A percentile compares a stretch with the other conserved stretches of the same genome.
Conservation (phyloP, 2,888 invertebrate species). For the Drosophila ezoana region DNA sequence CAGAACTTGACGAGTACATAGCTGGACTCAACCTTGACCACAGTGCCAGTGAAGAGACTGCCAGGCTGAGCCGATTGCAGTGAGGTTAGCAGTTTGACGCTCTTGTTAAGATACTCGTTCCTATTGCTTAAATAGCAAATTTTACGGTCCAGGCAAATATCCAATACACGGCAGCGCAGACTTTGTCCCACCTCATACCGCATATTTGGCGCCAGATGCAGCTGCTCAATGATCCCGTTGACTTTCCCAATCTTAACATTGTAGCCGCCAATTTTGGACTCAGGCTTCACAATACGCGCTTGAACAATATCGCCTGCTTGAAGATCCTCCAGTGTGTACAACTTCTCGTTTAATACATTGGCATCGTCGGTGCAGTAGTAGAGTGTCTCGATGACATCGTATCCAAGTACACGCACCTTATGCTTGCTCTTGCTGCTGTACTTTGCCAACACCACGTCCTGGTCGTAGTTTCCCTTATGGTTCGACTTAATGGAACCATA, state of each 20-base stretch:
- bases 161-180: conserved; percentile 87
- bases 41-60: conserved; percentile 81
- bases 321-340: conserved; percentile 86
- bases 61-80: conserved; percentile 86
- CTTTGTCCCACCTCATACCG: conserved; percentile 87
- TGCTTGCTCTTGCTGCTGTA: conserved; percentile 84
- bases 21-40: conserved; percentile 78
- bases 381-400: conserved; percentile 88
- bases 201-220: conserved; percentile 86
- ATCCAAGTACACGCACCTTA: conserved; percentile 88
- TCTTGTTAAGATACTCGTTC: conserved; percentile 87
- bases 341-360: conserved; percentile 86
- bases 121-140: conserved; percentile 88
- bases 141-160: conserved; percentile 85
- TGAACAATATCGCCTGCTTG: conserved; percentile 86
- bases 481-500: conserved; percentile 79
- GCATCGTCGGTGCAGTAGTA: conserved; percentile 89
- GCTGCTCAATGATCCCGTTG: conserved; percentile 87
- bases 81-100: conserved; percentile 86
- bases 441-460: conserved; percentile 83
- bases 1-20: conserved; percentile 84
- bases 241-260: conserved; percentile 86
- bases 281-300: conserved; percentile 85
- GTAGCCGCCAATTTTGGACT: conserved; percentile 86
- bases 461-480: conserved; percentile 83